phyloP scores from a whole-genome alignment of 2,797 vertebrate species.

The Tinamus major region DNA sequence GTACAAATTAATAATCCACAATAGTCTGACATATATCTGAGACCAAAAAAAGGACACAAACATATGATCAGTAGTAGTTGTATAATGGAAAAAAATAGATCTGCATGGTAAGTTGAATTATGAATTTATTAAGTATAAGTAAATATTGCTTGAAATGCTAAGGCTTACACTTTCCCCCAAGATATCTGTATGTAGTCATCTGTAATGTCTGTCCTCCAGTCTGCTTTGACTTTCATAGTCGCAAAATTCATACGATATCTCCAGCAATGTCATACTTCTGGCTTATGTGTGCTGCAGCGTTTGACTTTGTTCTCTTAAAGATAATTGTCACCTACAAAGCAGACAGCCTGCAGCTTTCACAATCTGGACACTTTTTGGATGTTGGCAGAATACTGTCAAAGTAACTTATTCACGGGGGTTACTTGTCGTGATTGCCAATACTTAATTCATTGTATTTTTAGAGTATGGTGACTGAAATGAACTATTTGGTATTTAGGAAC shows the following conservation, averaged over 20 bases:
- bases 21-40: background rate
- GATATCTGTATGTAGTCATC: background rate
- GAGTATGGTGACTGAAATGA: background rate
- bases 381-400: constrained; percentile 22
- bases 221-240: background rate
- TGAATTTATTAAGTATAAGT: background rate
- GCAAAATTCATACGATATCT: background rate
- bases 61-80: background rate
- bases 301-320: constrained; percentile 48
- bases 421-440: background rate
- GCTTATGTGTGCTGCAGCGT: background rate
- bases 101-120: background rate
- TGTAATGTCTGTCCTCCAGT: background rate
- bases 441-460: background rate
- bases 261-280: constrained; percentile 15
- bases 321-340: constrained; percentile 24
- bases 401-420: background rate
- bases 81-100: background rate
- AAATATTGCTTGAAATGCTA: background rate
- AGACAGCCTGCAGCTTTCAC: constrained; percentile 32
- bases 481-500: background rate
- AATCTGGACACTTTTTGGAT: constrained; percentile 38
- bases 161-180: background rate
- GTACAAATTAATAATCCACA: background rate
- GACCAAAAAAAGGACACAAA: background rate